phyloP scores from a whole-genome alignment of 2,888 invertebrate genomes.

The Pseudoips prasinana region DNA sequence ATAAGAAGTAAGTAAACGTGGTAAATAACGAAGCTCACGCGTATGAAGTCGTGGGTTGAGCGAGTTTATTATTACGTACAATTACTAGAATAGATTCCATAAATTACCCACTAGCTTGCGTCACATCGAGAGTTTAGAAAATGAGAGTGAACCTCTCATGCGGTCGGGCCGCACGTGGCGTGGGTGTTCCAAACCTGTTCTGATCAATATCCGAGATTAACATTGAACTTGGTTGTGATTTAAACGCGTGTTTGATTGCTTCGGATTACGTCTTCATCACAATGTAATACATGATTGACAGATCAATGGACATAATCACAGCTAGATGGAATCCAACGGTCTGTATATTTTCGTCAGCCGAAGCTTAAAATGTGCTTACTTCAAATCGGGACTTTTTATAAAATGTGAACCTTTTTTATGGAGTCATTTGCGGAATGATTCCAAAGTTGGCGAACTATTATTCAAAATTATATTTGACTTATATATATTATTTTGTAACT shows the following conservation, averaged over 20 bases:
- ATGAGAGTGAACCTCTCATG: conserved; percentile 34
- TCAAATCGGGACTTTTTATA: too few species aligned
- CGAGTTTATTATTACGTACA: conserved; percentile 8
- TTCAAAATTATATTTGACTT: too few species aligned
- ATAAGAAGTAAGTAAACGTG: too few species aligned
- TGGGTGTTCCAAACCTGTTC: conserved; percentile 36
- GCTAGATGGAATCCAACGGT: too few species aligned
- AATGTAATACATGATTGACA: conserved; percentile 29
- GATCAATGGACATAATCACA: conserved; percentile 9
- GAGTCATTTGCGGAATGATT: too few species aligned
- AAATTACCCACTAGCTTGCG: conserved; percentile 27
- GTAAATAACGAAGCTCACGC: too few species aligned
- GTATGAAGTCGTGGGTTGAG: too few species aligned
- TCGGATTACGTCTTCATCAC: conserved; percentile 14
- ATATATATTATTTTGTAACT: too few species aligned
- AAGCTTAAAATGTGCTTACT: too few species aligned
- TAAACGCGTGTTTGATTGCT: conserved; percentile 26
- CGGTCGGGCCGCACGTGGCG: conserved; percentile 18
- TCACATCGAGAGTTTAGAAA: conserved; percentile 26
- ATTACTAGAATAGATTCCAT: conserved; percentile 28
- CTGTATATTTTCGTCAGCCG: too few species aligned
- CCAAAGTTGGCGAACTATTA: too few species aligned
- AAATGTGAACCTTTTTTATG: too few species aligned
- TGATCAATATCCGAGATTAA: conserved; percentile 15
- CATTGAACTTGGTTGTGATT: conserved; percentile 26